These are phyloP conservation scores for Sebastes jordani DNA, from an alignment of 2,797 vertebrate species.

Conservation along the genomic window DNA sequence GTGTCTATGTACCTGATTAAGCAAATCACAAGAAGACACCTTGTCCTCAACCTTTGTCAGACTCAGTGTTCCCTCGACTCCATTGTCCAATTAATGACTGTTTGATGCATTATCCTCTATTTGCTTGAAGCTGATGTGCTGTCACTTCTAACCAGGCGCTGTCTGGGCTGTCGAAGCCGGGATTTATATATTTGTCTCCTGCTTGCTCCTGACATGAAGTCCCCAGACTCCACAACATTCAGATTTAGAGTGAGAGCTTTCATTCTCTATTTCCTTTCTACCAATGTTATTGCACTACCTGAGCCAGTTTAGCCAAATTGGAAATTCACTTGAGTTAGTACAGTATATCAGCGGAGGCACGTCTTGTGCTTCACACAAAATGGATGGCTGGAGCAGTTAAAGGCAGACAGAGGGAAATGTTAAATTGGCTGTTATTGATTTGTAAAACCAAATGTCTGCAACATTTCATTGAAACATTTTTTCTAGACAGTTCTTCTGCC, in stretches of 20 bases:
- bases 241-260: conserved; percentile 34
- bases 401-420: conserved; percentile 36
- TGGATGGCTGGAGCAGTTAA: conserved; percentile 27
- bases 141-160: conserved; percentile 48
- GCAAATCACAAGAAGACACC: conserved; percentile 29
- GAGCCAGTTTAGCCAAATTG: conserved; percentile 37
- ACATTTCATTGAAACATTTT: conserved; percentile 33
- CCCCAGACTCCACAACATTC: conserved; percentile 24
- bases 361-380: conserved; percentile 34
- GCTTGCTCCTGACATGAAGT: conserved; percentile 38
- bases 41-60: conserved; percentile 29
- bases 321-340: conserved; percentile 40
- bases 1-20: conserved; percentile 12
- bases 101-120: conserved; percentile 56
- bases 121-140: conserved; percentile 38
- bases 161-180: conserved; percentile 38
- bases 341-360: conserved; percentile 7
- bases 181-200: conserved; percentile 64
- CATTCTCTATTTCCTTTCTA: conserved; percentile 20
- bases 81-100: conserved; percentile 63
- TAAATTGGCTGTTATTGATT: conserved; percentile 53
- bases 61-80: conserved; percentile 36
- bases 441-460: conserved; percentile 36
- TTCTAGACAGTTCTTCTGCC: background rate
- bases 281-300: conserved; percentile 33